Conservation (phyloP, 2,113 vertebrate species). For the Oenanthe melanoleuca region DNA sequence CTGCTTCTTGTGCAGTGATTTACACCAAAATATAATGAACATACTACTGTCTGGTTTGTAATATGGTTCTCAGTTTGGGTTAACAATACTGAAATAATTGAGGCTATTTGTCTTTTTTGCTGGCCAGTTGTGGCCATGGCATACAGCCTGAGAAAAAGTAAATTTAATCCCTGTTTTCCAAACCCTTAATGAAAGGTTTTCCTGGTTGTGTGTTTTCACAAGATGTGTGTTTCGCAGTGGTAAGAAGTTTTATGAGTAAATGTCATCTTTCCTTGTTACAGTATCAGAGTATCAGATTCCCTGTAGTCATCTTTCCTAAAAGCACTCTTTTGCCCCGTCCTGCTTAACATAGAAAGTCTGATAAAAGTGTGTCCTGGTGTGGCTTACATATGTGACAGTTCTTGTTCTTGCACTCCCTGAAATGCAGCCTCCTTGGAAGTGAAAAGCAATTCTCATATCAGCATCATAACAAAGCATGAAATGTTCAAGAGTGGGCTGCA, state of each 20-base stretch:
- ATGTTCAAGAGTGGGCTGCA: not conserved
- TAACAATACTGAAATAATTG: not conserved
- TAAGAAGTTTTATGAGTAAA: not conserved
- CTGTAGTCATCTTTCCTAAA: not conserved
- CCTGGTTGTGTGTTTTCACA: not conserved
- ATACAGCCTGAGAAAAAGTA: not conserved
- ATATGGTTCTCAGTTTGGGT: not conserved
- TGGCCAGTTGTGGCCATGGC: fast-evolving
- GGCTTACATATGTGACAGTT: not conserved
- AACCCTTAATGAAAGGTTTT: not conserved
- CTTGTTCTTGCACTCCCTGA: not conserved
- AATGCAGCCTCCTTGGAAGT: not conserved
- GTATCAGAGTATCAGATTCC: not conserved
- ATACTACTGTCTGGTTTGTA: not conserved
- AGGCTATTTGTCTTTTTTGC: not conserved
- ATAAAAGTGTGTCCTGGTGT: not conserved
- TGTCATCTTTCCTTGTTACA: not conserved
- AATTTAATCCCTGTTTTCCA: not conserved
- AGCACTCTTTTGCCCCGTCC: not conserved
- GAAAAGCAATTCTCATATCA: not conserved
- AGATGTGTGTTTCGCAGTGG: not conserved
- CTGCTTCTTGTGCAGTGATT: not conserved
- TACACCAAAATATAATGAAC: not conserved
- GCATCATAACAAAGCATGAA: not conserved
- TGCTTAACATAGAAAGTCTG: not conserved